phyloP scores from a whole-genome alignment of 2,113 vertebrate genomes.

The Clarias macrocephalus region DNA sequence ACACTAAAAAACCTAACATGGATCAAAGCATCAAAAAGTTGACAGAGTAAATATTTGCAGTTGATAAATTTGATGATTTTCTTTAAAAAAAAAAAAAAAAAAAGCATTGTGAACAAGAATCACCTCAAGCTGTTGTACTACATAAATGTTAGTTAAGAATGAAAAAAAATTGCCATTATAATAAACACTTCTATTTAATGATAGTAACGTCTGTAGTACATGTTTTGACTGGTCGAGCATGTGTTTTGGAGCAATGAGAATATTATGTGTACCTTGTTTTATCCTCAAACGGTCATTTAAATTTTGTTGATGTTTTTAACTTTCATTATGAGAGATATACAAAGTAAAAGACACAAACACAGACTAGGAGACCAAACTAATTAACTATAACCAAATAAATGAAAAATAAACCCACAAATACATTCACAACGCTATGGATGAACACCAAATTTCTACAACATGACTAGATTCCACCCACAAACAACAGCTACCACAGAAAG shows the following conservation, averaged over 20 bases:
- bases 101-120: neutral
- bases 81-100: neutral
- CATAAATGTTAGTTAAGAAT: neutral
- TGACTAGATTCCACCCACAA: conserved; percentile 53
- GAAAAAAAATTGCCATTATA: neutral
- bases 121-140: neutral
- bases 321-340: neutral
- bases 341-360: conserved; percentile 33
- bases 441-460: conserved; percentile 55
- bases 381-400: neutral
- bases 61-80: neutral
- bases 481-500: conserved; percentile 57
- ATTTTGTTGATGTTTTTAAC: neutral
- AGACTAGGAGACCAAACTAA: conserved; percentile 19
- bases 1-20: neutral
- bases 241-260: neutral
- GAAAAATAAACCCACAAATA: neutral
- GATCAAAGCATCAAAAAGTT: too few relatives aligned
- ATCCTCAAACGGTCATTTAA: neutral
- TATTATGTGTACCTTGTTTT: neutral
- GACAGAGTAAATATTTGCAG: too few relatives aligned
- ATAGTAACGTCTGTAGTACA: neutral
- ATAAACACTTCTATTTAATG: neutral
- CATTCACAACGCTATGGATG: conserved; percentile 27
- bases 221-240: neutral